phyloP scores from a whole-genome alignment of 2,888 invertebrate species.

The Leptopterna dolabrata region DNA sequence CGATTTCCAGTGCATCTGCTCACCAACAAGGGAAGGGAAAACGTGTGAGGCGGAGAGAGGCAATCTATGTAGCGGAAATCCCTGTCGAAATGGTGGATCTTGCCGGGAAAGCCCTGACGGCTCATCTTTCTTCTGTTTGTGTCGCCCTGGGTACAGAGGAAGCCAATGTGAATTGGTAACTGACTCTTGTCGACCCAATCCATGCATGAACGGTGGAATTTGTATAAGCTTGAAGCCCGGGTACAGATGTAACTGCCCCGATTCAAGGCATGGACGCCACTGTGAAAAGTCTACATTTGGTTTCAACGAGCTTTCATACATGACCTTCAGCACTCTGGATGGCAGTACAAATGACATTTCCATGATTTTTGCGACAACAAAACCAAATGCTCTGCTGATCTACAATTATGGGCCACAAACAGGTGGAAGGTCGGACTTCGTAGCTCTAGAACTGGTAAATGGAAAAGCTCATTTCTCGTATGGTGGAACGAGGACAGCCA shows the following conservation, averaged over 20 bases:
- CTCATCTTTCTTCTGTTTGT: conserved; percentile 90
- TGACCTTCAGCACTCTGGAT: conserved; percentile 88
- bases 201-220: conserved; percentile 89
- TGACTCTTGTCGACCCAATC: conserved; percentile 92
- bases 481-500: conserved; percentile 88
- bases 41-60: conserved; percentile 86
- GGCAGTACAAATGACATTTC: conserved; percentile 91
- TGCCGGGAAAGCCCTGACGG: conserved; percentile 90
- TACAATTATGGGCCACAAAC: conserved; percentile 92
- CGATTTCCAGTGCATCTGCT: conserved; percentile 86
- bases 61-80: conserved; percentile 85
- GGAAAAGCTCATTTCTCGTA: conserved; percentile 90
- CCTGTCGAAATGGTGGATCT: conserved; percentile 91
- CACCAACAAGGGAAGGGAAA: conserved; percentile 81
- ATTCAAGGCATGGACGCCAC: conserved; percentile 88
- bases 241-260: conserved; percentile 81
- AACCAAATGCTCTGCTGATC: conserved; percentile 85
- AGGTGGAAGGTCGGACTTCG: conserved; percentile 90
- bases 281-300: conserved; percentile 93
- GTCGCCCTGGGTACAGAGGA: conserved; percentile 91
- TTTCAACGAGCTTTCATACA: conserved; percentile 88
- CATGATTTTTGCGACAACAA: conserved; percentile 90
- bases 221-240: conserved; percentile 91
- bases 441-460: conserved; percentile 87
- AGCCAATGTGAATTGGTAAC: conserved; percentile 89